phyloP scores from a whole-genome alignment of 1,140 invertebrate species.

The Steinernema khuongi region DNA sequence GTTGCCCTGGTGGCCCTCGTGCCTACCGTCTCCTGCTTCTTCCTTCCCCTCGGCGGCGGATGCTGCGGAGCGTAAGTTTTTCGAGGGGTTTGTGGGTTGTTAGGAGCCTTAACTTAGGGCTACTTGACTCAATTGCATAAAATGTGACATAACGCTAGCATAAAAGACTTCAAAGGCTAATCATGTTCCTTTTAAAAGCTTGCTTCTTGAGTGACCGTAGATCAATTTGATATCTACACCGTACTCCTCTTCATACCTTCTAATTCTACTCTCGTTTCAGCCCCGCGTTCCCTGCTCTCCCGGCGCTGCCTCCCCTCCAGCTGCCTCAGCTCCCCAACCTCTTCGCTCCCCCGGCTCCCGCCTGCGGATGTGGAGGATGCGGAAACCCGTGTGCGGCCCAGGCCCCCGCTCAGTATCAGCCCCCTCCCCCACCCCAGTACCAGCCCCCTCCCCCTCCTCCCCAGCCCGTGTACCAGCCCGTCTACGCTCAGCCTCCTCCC shows the following conservation, averaged over 20 bases:
- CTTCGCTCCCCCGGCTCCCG: not conserved
- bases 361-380: slow-evolving; percentile 7
- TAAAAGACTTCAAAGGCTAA: too few relatives aligned
- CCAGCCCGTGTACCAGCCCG: not conserved
- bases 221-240: too few relatives aligned
- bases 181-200: too few relatives aligned
- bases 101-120: not conserved
- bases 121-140: too few relatives aligned
- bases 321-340: slow-evolving; percentile 9
- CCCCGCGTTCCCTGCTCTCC: not conserved
- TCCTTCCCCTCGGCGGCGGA: slow-evolving; percentile 5
- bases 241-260: too few relatives aligned
- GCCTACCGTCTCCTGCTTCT: not conserved
- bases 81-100: not conserved
- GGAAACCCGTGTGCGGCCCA: not conserved
- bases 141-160: too few relatives aligned
- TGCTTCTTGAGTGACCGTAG: too few relatives aligned
- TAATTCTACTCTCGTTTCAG: not conserved
- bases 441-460: too few relatives aligned
- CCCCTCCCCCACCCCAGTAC: not conserved
- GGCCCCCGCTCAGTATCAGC: not conserved
- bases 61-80: slow-evolving; percentile 15
- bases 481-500: not conserved
- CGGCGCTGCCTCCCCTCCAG: not conserved
- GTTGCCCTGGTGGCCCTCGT: slow-evolving; percentile 6